These are phyloP conservation scores for Raphicerus campestris DNA, from an alignment of 2,113 vertebrate species.

Conservation along the genomic window DNA sequence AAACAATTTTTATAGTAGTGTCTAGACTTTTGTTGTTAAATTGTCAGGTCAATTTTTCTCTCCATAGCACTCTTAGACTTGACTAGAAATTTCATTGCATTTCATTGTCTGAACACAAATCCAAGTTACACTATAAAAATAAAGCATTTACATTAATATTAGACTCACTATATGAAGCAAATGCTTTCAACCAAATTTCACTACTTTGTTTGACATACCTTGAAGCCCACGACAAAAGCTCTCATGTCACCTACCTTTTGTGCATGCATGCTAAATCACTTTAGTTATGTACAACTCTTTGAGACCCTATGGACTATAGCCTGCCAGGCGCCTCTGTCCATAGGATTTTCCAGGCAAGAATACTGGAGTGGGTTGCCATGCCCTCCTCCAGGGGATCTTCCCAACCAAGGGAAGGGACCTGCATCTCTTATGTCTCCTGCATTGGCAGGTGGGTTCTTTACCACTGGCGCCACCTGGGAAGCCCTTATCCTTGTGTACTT, in stretches of 20 bases:
- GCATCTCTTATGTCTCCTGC: not conserved
- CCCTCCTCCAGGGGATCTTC: not conserved
- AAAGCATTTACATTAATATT: not conserved
- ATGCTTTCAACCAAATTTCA: not conserved
- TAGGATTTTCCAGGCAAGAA: not conserved
- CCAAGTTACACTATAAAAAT: constrained; percentile 19
- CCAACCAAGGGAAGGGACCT: not conserved
- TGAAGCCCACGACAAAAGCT: not conserved
- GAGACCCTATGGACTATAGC: not conserved
- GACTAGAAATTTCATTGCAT: not conserved
- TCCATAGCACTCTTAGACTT: not conserved
- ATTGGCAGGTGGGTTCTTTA: not conserved
- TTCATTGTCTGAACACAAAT: constrained; percentile 18
- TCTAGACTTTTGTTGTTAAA: constrained; percentile 51
- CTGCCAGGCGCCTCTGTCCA: not conserved
- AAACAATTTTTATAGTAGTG: not conserved
- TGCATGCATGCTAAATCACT: not conserved
- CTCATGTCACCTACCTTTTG: not conserved
- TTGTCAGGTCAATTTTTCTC: not conserved
- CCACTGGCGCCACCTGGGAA: not conserved
- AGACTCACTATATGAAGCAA: not conserved
- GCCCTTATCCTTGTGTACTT: not conserved
- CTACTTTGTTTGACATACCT: not conserved
- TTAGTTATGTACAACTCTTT: not conserved
- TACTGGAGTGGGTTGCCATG: not conserved